Conservation (phyloP, 2,888 invertebrate genomes). For the Apotomis capreana region DNA sequence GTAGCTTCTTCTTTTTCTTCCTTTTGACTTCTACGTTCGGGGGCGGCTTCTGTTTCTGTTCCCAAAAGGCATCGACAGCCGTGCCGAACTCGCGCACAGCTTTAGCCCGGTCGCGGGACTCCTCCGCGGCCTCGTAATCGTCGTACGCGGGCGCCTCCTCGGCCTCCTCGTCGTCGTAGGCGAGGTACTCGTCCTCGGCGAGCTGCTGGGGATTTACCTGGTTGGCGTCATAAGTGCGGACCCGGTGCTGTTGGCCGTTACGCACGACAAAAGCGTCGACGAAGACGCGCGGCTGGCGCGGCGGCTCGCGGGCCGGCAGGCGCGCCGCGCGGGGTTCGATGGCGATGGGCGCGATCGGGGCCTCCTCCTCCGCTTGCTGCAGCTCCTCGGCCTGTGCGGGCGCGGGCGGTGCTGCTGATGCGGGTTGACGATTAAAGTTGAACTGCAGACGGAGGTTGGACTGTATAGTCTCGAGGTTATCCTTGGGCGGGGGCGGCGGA, state of each 20-base stretch:
- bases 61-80: conserved; percentile 77
- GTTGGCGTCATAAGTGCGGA: conserved; percentile 70
- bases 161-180: conserved; percentile 63
- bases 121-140: conserved; percentile 74
- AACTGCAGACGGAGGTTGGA: conserved; percentile 74
- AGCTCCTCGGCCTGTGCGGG: conserved; percentile 51
- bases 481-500: conserved; percentile 59
- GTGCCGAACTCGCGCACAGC: conserved; percentile 69
- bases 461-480: conserved; percentile 55
- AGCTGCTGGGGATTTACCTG: conserved; percentile 53
- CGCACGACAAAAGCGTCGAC: conserved; percentile 77
- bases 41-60: conserved; percentile 55
- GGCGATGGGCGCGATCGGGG: conserved; percentile 60
- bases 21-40: conserved; percentile 29
- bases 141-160: conserved; percentile 59
- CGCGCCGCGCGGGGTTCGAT: conserved; percentile 71
- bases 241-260: conserved; percentile 72
- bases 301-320: conserved; percentile 61
- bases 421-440: conserved; percentile 69
- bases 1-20: conserved; percentile 54
- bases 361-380: conserved; percentile 51
- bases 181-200: conserved; percentile 64
- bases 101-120: conserved; percentile 65
- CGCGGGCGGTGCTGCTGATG: conserved; percentile 51
- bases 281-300: conserved; percentile 70